Evolutionary conservation across 1,140 invertebrate genomes (phyloP).

Genomic region (Euglossa dilemma): DNA sequence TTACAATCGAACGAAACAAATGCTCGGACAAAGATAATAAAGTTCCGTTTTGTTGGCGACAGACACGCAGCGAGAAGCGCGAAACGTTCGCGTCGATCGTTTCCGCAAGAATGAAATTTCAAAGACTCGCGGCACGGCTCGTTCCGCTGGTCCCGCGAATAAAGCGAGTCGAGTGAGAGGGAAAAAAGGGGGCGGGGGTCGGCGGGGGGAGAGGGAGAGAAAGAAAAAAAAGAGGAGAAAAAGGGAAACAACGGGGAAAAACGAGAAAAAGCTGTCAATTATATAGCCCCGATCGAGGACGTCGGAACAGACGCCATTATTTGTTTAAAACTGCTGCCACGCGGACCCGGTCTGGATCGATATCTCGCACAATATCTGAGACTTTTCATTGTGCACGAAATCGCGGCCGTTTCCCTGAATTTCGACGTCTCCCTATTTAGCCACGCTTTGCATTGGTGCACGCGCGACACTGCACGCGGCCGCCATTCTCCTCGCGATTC

Average conservation of each 20-base stretch:
- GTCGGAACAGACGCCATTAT: conserved; percentile 22
- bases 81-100: neutral
- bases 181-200: neutral
- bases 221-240: neutral
- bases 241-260: neutral
- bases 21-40: neutral
- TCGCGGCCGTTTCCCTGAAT: conserved; percentile 15
- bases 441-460: neutral
- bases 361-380: conserved; percentile 39
- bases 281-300: conserved; percentile 24
- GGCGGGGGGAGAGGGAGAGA: neutral
- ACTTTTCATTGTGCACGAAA: conserved; percentile 14
- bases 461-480: neutral
- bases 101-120: conserved; percentile 16
- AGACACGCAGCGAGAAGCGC: neutral
- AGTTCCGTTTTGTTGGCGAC: conserved; percentile 17
- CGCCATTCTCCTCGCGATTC: neutral
- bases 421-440: conserved; percentile 17
- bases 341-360: conserved; percentile 1
- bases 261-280: conserved; percentile 18
- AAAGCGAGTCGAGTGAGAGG: neutral
- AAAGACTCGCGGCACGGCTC: neutral
- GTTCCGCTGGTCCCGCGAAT: neutral
- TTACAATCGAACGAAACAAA: neutral
- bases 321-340: conserved; percentile 34